A percentile compares a stretch with the other conserved stretches of the same genome.
Evolutionary conservation across 2,888 invertebrate species (phyloP).

Genomic region (Plusia festucae): DNA sequence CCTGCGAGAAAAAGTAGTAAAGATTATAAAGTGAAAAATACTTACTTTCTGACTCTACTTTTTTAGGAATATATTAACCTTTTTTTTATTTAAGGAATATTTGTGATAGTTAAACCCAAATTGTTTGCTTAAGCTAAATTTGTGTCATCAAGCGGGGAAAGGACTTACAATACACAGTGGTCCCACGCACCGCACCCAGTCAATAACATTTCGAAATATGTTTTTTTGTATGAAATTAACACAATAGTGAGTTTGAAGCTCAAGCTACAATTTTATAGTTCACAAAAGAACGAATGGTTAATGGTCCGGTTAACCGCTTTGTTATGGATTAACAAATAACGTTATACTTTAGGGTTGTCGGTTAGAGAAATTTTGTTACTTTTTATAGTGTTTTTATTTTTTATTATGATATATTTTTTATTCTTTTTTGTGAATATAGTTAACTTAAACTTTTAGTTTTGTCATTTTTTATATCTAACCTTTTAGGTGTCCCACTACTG

Average conservation of each 20-base stretch:
- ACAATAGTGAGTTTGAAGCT: constrained; percentile 52
- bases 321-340: constrained; percentile 72
- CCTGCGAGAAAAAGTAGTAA: too few relatives aligned
- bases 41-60: too few relatives aligned
- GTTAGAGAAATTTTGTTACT: constrained; percentile 35
- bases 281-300: constrained; percentile 83
- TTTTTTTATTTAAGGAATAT: too few relatives aligned
- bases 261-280: constrained; percentile 60
- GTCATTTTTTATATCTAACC: too few relatives aligned
- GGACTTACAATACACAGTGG: constrained; percentile 22
- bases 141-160: constrained; percentile 43
- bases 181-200: constrained; percentile 68
- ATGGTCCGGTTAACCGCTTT: constrained; percentile 82
- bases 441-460: too few relatives aligned
- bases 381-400: not conserved
- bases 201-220: constrained; percentile 64
- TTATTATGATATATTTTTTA: not conserved
- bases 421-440: too few relatives aligned
- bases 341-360: constrained; percentile 58
- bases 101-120: too few relatives aligned
- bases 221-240: constrained; percentile 39
- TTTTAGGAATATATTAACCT: too few relatives aligned
- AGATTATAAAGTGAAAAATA: too few relatives aligned
- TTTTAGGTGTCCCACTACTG: too few relatives aligned
- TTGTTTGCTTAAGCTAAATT: constrained; percentile 34